Percentiles rank a stretch among this genome's conserved stretches.
phyloP scores from a whole-genome alignment of 2,888 invertebrate species.

The Sclerodermus sp. region DNA sequence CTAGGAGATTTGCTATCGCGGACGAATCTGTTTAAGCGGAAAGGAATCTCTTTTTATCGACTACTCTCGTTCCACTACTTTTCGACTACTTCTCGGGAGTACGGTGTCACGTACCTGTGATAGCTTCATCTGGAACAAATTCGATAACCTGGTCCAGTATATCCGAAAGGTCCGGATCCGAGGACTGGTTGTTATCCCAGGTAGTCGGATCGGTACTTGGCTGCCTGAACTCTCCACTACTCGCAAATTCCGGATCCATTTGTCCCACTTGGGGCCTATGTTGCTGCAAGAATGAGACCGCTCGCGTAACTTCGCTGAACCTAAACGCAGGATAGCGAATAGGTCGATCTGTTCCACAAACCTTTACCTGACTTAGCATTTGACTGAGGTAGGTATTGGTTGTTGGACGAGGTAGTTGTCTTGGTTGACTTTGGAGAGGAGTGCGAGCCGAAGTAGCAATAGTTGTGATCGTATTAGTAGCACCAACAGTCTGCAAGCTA shows the following conservation, averaged over 20 bases:
- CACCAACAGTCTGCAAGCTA: conserved; percentile 43
- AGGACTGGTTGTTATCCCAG: conserved; percentile 59
- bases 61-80: too few relatives aligned
- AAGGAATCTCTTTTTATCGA: too few relatives aligned
- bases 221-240: conserved; percentile 52
- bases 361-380: conserved; percentile 49
- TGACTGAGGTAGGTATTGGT: conserved; percentile 57
- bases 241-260: conserved; percentile 55
- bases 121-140: conserved; percentile 70
- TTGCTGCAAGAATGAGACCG: conserved; percentile 31
- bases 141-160: conserved; percentile 86
- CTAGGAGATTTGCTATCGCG: conserved; percentile 57
- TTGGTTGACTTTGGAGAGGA: conserved; percentile 52
- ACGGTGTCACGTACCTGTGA: conserved; percentile 38
- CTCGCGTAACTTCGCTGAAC: too few relatives aligned
- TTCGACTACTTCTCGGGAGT: too few relatives aligned
- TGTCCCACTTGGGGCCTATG: conserved; percentile 54
- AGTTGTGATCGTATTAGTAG: conserved; percentile 46
- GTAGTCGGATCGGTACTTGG: conserved; percentile 40
- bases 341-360: too few relatives aligned
- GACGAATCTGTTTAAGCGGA: conserved; percentile 44
- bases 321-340: too few relatives aligned
- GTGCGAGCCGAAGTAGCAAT: conserved; percentile 49
- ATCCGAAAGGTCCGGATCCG: conserved; percentile 77
- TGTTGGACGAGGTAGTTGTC: conserved; percentile 55